Evolutionary conservation across 2,888 invertebrate genomes (phyloP).

Genomic region (Catocala nupta): DNA sequence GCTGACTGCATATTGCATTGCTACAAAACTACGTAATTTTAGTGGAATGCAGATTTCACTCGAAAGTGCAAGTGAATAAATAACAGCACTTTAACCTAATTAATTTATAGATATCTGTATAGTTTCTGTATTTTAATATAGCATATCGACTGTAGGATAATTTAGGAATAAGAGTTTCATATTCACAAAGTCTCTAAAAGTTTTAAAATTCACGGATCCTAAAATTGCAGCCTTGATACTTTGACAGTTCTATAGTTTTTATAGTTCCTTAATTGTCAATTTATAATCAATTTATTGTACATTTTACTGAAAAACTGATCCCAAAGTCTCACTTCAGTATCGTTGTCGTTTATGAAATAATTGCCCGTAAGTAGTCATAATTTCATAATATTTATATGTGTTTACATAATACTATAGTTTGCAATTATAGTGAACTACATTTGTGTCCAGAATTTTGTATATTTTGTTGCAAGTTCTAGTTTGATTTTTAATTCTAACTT

Average conservation of each 20-base stretch:
- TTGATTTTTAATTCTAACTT: no score
- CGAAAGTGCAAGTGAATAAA: conserved; percentile 53
- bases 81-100: conserved; percentile 49
- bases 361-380: conserved; percentile 46
- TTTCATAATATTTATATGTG: conserved; percentile 50
- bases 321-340: background rate
- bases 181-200: background rate
- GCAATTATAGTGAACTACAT: conserved; percentile 17
- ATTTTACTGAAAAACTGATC: conserved; percentile 10
- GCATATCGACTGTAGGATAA: conserved; percentile 24
- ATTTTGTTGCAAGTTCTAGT: background rate
- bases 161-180: background rate
- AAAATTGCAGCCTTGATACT: conserved; percentile 55
- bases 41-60: conserved; percentile 39
- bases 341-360: conserved; percentile 6
- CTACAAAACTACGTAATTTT: conserved; percentile 1
- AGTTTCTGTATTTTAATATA: conserved; percentile 52
- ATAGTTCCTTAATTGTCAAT: conserved; percentile 35
- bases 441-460: conserved; percentile 5
- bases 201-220: conserved; percentile 33
- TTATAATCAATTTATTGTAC: conserved; percentile 18
- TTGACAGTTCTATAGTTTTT: conserved; percentile 57
- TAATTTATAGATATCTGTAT: conserved; percentile 21
- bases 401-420: conserved; percentile 69
- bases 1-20: conserved; percentile 33